Evolutionary conservation across 2,888 invertebrate genomes (phyloP).

Genomic region (Diogma glabrata): DNA sequence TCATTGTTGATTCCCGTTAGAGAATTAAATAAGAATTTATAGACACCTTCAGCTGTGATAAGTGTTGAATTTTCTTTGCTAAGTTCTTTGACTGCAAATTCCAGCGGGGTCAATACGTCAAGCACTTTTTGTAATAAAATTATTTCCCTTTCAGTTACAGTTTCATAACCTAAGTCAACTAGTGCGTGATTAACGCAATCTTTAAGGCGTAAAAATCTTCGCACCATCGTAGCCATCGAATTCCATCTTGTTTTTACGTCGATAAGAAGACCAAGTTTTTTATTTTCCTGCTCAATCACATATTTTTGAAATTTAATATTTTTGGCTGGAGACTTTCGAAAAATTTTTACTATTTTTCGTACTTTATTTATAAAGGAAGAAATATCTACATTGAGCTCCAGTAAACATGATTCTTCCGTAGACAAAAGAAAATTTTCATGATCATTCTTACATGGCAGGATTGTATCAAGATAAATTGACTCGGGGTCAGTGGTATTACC

Average conservation of each 20-base stretch:
- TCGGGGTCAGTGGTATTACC: background rate
- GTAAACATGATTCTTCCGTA: constrained; percentile 7
- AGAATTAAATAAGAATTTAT: constrained; percentile 7
- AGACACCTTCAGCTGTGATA: constrained; percentile 1
- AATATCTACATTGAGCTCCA: background rate
- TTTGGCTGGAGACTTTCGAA: constrained; percentile 7
- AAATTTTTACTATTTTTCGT: background rate
- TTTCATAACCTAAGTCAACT: background rate
- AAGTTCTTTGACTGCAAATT: background rate
- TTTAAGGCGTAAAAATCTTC: constrained; percentile 4
- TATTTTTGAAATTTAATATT: constrained; percentile 9
- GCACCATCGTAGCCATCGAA: constrained; percentile 5
- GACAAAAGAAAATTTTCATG: background rate
- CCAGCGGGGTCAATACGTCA: background rate
- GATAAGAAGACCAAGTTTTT: constrained; percentile 9
- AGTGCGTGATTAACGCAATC: constrained; percentile 7
- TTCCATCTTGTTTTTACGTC: constrained; percentile 9
- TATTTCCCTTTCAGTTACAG: background rate
- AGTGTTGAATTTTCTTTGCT: background rate
- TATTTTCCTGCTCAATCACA: constrained; percentile 7
- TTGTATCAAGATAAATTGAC: constrained; percentile 6
- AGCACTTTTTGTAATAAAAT: background rate
- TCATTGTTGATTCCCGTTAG: background rate
- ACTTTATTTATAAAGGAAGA: constrained; percentile 9
- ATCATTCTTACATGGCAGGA: background rate